Evolutionary conservation across 2,113 vertebrate genomes (phyloP).

Genomic region (Loxodonta africana): DNA sequence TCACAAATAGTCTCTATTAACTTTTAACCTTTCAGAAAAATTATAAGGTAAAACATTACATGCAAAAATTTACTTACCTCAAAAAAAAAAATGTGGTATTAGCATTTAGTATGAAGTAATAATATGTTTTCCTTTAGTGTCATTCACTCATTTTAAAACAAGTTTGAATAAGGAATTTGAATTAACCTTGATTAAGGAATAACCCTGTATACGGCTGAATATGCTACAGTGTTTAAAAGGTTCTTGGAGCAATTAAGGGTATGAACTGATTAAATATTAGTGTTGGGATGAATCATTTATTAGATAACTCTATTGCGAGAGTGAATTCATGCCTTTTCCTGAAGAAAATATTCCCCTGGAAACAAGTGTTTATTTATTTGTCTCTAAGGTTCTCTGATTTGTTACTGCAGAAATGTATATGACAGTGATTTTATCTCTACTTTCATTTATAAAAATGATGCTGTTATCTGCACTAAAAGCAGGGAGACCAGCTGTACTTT

Average conservation of each 20-base stretch:
- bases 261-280: constrained; percentile 58
- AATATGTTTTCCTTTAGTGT: neutral
- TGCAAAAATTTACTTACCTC: neutral
- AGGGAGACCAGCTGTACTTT: neutral
- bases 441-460: constrained; percentile 55
- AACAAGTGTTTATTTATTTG: constrained; percentile 43
- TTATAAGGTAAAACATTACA: neutral
- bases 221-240: constrained; percentile 36
- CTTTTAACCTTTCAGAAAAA: constrained; percentile 24
- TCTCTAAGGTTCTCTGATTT: neutral
- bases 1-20: neutral
- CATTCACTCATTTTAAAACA: constrained; percentile 56
- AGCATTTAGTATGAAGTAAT: neutral
- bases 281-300: constrained; percentile 57
- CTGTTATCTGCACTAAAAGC: neutral
- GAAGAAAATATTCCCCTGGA: neutral
- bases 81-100: constrained; percentile 24
- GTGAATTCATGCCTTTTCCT: neutral
- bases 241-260: constrained; percentile 42
- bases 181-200: constrained; percentile 41
- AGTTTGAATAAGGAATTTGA: constrained; percentile 37
- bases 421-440: neutral
- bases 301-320: neutral
- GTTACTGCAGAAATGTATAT: neutral
- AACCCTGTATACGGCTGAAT: constrained; percentile 55